A percentile compares a stretch with the other conserved stretches of the same genome.
phyloP scores from a whole-genome alignment of 2,797 vertebrate genomes.

The Tinamus major region DNA sequence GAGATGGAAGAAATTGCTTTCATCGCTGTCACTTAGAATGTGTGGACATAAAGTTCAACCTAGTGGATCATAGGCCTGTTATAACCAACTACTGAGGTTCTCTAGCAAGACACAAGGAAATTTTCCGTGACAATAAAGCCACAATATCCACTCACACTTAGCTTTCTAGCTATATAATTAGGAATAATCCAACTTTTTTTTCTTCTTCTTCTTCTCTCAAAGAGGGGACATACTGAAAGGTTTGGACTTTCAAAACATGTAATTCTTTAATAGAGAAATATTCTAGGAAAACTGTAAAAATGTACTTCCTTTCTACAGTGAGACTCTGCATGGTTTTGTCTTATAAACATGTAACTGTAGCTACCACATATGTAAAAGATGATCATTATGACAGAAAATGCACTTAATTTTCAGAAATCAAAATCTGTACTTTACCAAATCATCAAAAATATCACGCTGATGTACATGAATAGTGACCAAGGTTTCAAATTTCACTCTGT shows the following conservation, averaged over 20 bases:
- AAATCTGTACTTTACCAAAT: constrained; percentile 78
- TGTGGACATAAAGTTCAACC: not conserved
- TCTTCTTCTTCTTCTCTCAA: not conserved
- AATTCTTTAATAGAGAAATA: not conserved
- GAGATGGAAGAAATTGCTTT: not conserved
- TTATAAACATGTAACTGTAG: not conserved
- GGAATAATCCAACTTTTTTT: not conserved
- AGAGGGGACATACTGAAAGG: not conserved
- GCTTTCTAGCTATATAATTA: not conserved
- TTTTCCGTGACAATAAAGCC: not conserved
- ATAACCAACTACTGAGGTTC: not conserved
- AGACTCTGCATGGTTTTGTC: not conserved
- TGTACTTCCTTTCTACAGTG: not conserved
- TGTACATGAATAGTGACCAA: constrained; percentile 85
- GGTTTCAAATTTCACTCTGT: constrained; percentile 83
- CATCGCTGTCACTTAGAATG: not conserved
- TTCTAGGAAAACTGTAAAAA: not conserved
- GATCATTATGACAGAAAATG: not conserved
- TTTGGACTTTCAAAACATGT: not conserved
- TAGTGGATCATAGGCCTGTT: not conserved
- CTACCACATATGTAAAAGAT: not conserved
- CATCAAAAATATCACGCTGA: constrained; percentile 84
- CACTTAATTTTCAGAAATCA: not conserved
- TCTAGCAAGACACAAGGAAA: not conserved
- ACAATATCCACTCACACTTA: not conserved